A percentile compares a stretch with the other conserved stretches of the same genome.
Conservation (phyloP, 2,888 invertebrate species). For the Hirtodrosophila alboralis region DNA sequence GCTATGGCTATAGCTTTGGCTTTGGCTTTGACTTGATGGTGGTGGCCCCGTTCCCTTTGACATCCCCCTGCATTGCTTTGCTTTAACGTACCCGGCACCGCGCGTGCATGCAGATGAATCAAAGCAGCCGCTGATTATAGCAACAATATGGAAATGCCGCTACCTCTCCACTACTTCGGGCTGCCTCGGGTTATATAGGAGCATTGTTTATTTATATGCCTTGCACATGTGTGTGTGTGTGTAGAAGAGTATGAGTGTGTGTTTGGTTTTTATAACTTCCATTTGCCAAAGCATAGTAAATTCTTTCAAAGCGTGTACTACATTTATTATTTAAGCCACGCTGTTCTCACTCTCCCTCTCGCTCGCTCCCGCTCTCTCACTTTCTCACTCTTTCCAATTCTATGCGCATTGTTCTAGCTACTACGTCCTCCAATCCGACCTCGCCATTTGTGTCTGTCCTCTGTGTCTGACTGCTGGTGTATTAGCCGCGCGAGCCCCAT, state of each 20-base stretch:
- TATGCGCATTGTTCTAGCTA: constrained; percentile 59
- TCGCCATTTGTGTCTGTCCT: constrained; percentile 26
- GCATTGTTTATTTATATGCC: constrained; percentile 74
- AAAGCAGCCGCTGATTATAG: constrained; percentile 77
- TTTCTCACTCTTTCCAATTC: constrained; percentile 4
- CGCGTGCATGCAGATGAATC: constrained; percentile 73
- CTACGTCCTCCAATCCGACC: neutral
- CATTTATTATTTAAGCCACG: constrained; percentile 74
- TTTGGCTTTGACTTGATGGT: constrained; percentile 32
- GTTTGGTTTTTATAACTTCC: constrained; percentile 73
- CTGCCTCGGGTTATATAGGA: constrained; percentile 56
- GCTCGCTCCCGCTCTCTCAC: neutral
- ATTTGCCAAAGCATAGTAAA: constrained; percentile 76
- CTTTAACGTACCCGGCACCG: constrained; percentile 34
- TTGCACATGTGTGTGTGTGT: constrained; percentile 28
- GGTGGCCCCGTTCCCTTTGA: constrained; percentile 8
- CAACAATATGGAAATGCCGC: constrained; percentile 75
- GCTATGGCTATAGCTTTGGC: constrained; percentile 27
- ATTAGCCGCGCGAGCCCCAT: constrained; percentile 42
- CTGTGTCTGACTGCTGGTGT: constrained; percentile 45
- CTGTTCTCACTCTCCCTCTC: constrained; percentile 36
- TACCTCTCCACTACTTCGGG: constrained; percentile 26
- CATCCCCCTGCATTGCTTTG: neutral
- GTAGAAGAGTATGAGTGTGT: constrained; percentile 22
- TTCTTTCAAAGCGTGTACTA: constrained; percentile 77